A percentile compares a stretch with the other conserved stretches of the same genome.
Evolutionary conservation across 2,797 vertebrate genomes (phyloP).

Genomic region (Eidolon dupreanum): DNA sequence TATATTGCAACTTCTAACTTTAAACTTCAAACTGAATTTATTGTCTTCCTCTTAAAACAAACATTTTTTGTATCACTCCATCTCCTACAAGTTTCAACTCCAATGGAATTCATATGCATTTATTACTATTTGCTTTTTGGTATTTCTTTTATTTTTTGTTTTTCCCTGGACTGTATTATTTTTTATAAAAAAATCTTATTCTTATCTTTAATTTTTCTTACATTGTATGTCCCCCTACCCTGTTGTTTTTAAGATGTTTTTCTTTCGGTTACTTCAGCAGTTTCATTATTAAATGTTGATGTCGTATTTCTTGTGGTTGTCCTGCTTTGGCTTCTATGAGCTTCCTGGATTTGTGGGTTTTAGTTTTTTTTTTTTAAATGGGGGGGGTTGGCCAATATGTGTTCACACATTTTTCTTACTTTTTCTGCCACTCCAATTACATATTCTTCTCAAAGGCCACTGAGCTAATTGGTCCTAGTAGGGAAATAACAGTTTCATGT

Average conservation of each 20-base stretch:
- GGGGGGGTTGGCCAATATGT: background rate
- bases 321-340: background rate
- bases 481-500: background rate
- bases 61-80: background rate
- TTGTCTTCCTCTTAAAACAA: background rate
- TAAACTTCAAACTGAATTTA: background rate
- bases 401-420: background rate
- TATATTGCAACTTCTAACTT: background rate
- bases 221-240: rapidly evolving
- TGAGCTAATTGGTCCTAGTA: background rate
- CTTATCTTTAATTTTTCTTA: background rate
- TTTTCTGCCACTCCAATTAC: background rate
- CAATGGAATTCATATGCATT: background rate
- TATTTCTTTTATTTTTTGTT: background rate
- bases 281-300: background rate
- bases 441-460: background rate
- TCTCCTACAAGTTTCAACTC: background rate
- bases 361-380: background rate
- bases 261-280: background rate
- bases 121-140: background rate
- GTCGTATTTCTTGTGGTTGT: background rate
- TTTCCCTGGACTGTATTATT: background rate
- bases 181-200: background rate
- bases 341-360: background rate
- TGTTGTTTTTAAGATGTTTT: background rate